Base-by-base conservation (phyloP, 2,113 vertebrate species). In the Malurus alboscapulatus region DNA sequence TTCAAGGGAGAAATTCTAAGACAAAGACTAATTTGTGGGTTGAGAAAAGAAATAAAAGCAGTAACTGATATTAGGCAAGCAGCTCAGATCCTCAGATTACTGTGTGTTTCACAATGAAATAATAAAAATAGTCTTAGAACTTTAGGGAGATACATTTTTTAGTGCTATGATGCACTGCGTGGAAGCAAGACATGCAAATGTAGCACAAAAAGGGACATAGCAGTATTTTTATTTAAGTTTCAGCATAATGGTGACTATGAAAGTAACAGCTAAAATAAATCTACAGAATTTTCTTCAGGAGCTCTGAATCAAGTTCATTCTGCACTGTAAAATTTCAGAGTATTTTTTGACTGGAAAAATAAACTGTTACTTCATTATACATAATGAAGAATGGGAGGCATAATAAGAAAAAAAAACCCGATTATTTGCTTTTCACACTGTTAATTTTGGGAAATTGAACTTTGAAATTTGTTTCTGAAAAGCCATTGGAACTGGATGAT, bases 391-490 rank as follows among this genome's bases (percentile, higher is more conserved):
- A 54, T 17, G 6, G 25, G 38, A 73, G 34, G 53, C 3, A 61
- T 24, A 68, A 66, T 29, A 13, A 59, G 58, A 32, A 83, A 63
- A 79, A 45, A 24, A 51, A n/a, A n/a, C n/a, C n/a, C 15, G 14
- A 48, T 36, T 58, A 32, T 88, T 57, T 87, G 6, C 12, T 68
- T 66, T 77, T 82, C 51, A 47, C 6, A 5, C 12, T 58, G 14
- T 73, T 78, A 63, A 25, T 89, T 87, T 57, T 44, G 9, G 7
- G 13, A 16, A 93, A 66, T 5, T 40, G 7, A 12, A 27, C 44
- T 80, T 90, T 44, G 47, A 85, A 92, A 83, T 27, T 57, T 57
- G 16, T 42, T 92, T 76, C 62, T 85, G 72, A 76, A 85, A 94
- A 69, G 45, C 42, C 19, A 12, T 5, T 44, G 20, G 34, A 84